These are phyloP conservation scores for Oxyura jamaicensis DNA, from an alignment of 2,113 vertebrate genomes.

Conservation along the genomic window DNA sequence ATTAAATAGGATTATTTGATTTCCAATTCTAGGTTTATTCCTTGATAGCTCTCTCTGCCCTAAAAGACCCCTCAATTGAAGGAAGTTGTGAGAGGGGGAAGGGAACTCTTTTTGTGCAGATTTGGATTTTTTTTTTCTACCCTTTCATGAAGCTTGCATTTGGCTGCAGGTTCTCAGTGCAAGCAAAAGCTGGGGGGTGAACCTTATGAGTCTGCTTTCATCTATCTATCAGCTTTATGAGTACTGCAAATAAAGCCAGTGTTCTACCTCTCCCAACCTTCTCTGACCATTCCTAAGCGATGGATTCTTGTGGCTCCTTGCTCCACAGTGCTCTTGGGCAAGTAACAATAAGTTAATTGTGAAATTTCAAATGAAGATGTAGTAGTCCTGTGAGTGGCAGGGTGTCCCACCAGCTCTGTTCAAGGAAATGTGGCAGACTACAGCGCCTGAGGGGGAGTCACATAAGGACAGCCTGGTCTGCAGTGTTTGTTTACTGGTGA, in stretches of 20 bases:
- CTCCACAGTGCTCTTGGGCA: background rate
- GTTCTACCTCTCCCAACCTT: background rate
- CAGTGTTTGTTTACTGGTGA: background rate
- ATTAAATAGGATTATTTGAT: constrained; percentile 72
- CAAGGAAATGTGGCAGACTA: background rate
- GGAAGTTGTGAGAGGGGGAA: background rate
- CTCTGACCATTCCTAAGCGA: background rate
- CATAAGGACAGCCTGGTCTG: background rate
- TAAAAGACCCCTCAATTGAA: background rate
- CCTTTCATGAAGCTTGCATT: background rate
- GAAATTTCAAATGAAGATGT: background rate
- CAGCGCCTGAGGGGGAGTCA: too few relatives aligned
- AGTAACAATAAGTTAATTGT: background rate
- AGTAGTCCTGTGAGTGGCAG: background rate
- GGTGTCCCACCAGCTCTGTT: background rate
- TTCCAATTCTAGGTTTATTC: constrained; percentile 20
- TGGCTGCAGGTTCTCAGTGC: background rate
- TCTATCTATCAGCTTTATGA: background rate
- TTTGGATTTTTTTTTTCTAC: background rate
- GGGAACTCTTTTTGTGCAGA: background rate
- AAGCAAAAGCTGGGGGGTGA: rapidly evolving
- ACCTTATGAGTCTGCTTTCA: background rate
- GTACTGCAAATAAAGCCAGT: background rate
- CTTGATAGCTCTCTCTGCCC: constrained; percentile 48
- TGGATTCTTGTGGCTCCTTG: background rate